Evolutionary conservation across 2,113 vertebrate species (phyloP).

Genomic region (Lanius ludovicianus): DNA sequence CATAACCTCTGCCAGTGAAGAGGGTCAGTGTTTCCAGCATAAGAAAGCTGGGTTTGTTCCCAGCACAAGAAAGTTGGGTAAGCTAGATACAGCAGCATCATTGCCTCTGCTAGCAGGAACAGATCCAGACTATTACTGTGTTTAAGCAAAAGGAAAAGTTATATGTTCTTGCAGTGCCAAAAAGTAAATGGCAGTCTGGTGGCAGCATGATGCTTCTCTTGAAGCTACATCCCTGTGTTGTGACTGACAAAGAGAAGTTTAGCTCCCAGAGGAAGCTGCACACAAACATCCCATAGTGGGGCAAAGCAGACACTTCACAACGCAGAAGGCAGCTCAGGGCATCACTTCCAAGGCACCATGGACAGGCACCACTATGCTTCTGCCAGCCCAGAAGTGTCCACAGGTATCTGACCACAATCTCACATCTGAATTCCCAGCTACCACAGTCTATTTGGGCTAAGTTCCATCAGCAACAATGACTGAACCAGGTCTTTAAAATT

Average conservation of each 20-base stretch:
- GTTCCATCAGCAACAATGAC: not conserved
- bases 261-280: not conserved
- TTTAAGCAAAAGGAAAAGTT: conserved; percentile 2
- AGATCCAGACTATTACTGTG: not conserved
- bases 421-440: not conserved
- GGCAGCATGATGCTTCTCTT: conserved; percentile 9
- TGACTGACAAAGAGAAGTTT: conserved; percentile 9
- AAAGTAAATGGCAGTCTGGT: conserved; percentile 17
- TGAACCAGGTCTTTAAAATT: not conserved
- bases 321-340: rapidly evolving
- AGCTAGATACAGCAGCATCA: not conserved
- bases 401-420: not conserved
- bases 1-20: not conserved
- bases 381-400: not conserved
- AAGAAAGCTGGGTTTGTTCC: not conserved
- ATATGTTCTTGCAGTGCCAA: not conserved
- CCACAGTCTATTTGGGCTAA: rapidly evolving
- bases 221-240: not conserved
- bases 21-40: not conserved
- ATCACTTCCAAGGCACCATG: rapidly evolving
- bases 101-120: not conserved
- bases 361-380: not conserved
- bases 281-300: not conserved
- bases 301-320: not conserved
- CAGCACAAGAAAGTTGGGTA: not conserved